phyloP scores from a whole-genome alignment of 2,797 vertebrate species.

The Glossophaga mutica region DNA sequence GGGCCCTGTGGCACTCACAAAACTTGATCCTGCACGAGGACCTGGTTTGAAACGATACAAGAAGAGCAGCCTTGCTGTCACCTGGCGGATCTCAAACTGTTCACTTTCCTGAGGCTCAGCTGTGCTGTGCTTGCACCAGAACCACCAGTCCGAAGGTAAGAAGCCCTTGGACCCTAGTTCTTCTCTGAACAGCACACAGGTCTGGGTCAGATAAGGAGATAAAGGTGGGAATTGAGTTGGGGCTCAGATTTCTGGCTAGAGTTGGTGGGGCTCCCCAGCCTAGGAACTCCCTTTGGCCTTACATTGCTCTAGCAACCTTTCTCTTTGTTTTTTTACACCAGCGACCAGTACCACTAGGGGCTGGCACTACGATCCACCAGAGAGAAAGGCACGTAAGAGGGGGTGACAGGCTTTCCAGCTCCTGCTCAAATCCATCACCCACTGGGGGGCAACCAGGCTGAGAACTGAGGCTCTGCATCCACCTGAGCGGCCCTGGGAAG shows the following conservation, averaged over 20 bases:
- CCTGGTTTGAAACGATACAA: not conserved
- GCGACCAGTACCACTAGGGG: not conserved
- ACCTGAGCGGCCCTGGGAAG: not conserved
- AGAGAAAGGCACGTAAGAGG: not conserved
- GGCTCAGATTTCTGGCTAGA: not conserved
- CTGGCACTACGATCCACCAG: too few species aligned
- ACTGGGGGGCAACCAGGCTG: not conserved
- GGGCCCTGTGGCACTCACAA: not conserved
- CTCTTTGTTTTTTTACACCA: not conserved
- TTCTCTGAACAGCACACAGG: not conserved
- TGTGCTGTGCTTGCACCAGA: not conserved
- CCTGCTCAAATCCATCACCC: not conserved
- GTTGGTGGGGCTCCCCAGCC: not conserved
- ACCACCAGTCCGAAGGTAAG: not conserved
- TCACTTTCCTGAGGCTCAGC: not conserved
- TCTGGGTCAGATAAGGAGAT: not conserved
- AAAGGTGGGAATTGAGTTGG: not conserved
- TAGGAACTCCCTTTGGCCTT: not conserved
- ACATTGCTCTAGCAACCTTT: not conserved
- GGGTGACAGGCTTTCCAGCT: not conserved
- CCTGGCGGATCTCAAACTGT: not conserved
- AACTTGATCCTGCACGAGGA: not conserved
- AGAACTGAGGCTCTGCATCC: not conserved
- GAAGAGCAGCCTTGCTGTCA: not conserved
- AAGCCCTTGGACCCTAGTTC: not conserved